Conservation (phyloP, 2,888 invertebrate species). For the Tigriopus californicus region DNA sequence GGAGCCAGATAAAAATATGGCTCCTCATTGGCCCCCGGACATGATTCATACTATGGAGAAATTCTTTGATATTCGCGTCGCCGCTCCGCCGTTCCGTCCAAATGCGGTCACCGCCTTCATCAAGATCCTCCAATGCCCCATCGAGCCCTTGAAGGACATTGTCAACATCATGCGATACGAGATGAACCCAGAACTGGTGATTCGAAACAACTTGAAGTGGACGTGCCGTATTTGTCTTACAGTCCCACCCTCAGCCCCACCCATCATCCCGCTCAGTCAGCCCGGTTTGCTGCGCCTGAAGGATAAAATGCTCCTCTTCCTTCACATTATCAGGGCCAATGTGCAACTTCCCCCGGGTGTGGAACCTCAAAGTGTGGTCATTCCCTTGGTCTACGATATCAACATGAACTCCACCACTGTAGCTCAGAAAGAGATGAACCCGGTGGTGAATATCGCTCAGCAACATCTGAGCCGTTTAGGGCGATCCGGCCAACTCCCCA, state of each 20-base stretch:
- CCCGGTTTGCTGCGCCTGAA: constrained; percentile 66
- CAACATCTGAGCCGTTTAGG: constrained; percentile 15
- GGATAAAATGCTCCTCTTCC: constrained; percentile 73
- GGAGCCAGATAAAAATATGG: constrained; percentile 31
- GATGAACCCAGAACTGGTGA: constrained; percentile 20
- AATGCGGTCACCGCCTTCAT: constrained; percentile 70
- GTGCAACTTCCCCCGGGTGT: constrained; percentile 31
- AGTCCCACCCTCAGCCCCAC: constrained; percentile 66
- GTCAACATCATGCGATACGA: constrained; percentile 65
- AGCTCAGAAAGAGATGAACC: constrained; percentile 42
- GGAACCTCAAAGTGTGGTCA: constrained; percentile 51
- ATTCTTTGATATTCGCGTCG: constrained; percentile 76
- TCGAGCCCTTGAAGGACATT: constrained; percentile 72
- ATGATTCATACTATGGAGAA: constrained; percentile 54
- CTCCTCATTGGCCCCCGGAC: constrained; percentile 3
- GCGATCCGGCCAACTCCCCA: background rate
- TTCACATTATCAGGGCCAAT: constrained; percentile 49
- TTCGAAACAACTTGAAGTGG: constrained; percentile 44
- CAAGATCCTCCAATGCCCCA: constrained; percentile 61
- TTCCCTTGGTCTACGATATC: constrained; percentile 78
- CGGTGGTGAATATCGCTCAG: constrained; percentile 21
- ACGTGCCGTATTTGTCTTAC: constrained; percentile 76
- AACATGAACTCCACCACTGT: constrained; percentile 64
- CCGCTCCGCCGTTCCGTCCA: constrained; percentile 74
- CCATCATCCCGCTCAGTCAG: constrained; percentile 73